Conservation (phyloP, 2,797 vertebrate species). For the Enteromius mattozi region DNA sequence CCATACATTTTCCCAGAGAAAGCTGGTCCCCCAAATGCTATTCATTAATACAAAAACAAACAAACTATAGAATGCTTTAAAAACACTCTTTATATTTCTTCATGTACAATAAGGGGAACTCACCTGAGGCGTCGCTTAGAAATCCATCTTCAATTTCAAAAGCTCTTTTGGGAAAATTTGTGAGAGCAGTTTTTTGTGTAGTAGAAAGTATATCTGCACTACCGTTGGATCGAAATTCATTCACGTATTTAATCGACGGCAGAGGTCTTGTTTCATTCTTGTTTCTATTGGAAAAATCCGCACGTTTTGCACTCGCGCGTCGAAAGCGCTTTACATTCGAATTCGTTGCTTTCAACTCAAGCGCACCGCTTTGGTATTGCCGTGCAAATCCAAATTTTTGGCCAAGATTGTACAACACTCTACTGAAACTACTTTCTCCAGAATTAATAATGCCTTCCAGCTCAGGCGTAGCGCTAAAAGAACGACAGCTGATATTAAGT, state of each 20-base stretch:
- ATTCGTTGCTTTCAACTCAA: background rate
- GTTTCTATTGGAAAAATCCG: background rate
- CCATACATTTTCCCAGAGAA: slow-evolving; percentile 60
- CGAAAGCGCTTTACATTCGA: background rate
- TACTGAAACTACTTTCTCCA: background rate
- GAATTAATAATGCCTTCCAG: background rate
- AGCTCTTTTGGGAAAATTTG: background rate
- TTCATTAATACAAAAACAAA: background rate
- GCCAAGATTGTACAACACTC: background rate
- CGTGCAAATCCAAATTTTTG: background rate
- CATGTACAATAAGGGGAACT: background rate
- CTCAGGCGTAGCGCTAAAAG: slow-evolving; percentile 52
- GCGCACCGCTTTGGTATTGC: background rate
- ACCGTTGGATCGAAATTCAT: background rate
- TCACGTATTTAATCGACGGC: background rate
- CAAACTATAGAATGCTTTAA: background rate
- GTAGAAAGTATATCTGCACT: background rate
- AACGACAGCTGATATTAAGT: slow-evolving; percentile 36
- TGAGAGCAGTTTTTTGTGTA: background rate
- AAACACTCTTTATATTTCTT: background rate
- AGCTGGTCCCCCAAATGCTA: slow-evolving; percentile 60
- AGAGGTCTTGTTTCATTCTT: background rate
- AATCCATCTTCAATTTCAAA: slow-evolving; percentile 38
- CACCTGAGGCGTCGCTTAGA: slow-evolving; percentile 70
- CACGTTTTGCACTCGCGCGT: background rate